These are phyloP conservation scores for Temnothorax nylanderi DNA, from an alignment of 1,140 invertebrate genomes.

Conservation along the genomic window DNA sequence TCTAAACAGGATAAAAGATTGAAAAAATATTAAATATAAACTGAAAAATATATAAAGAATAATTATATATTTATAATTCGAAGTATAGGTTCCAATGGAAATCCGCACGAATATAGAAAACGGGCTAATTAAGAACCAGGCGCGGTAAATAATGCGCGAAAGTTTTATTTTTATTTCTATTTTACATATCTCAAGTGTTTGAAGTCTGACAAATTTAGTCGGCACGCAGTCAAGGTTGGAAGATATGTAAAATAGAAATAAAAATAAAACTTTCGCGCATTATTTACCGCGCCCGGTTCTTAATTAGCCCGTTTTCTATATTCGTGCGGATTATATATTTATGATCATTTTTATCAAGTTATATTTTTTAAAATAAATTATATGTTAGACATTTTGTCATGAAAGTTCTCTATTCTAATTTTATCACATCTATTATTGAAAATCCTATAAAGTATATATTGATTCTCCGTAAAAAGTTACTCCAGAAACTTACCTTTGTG, in stretches of 20 bases:
- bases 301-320: no score
- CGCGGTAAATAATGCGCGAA: no score
- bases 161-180: no score
- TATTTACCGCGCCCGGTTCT: no score
- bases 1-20: constrained; percentile 1
- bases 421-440: constrained; percentile 25
- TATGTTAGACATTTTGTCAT: constrained; percentile 17
- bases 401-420: constrained; percentile 21
- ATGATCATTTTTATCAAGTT: background rate
- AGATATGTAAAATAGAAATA: no score
- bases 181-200: no score
- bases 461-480: background rate
- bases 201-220: no score
- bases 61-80: background rate
- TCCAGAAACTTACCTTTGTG: constrained; percentile 92
- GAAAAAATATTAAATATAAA: constrained; percentile 23
- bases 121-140: no score
- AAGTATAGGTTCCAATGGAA: no score
- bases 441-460: background rate
- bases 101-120: no score
- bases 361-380: background rate
- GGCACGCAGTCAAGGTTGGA: no score
- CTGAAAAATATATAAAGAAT: background rate
- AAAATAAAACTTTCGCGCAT: no score
- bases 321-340: background rate